Percentiles rank a stretch among this genome's conserved stretches.
These are phyloP conservation scores for Agrotis exclamationis DNA, from an alignment of 2,888 invertebrate species.

Conservation along the genomic window DNA sequence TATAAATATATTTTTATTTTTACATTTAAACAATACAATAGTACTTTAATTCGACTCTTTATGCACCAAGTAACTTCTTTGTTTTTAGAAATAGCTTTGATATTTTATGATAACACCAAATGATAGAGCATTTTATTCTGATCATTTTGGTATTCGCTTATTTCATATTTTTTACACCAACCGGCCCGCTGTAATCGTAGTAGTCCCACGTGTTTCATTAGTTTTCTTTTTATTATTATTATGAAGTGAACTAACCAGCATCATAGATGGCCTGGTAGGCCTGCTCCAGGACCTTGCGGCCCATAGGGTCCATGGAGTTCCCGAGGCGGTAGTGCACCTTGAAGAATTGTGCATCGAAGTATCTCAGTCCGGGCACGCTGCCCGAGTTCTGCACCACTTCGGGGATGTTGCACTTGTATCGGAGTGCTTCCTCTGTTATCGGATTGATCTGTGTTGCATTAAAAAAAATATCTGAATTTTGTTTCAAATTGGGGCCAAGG, in stretches of 20 bases:
- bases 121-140: no score
- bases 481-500: neutral
- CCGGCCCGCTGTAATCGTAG: no score
- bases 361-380: slow-evolving; percentile 90
- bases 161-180: no score
- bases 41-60: no score
- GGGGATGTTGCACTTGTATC: slow-evolving; percentile 77
- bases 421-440: slow-evolving; percentile 90
- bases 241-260: slow-evolving; percentile 84
- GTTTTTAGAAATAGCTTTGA: no score
- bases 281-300: slow-evolving; percentile 93
- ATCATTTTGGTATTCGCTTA: no score
- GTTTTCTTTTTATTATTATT: no score
- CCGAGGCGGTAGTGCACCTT: slow-evolving; percentile 93
- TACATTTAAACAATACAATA: no score
- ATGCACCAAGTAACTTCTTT: no score
- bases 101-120: no score
- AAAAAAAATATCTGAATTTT: neutral
- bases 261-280: slow-evolving; percentile 94
- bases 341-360: slow-evolving; percentile 94
- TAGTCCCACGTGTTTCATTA: no score
- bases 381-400: slow-evolving; percentile 92
- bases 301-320: slow-evolving; percentile 85
- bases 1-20: no score
- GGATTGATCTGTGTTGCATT: slow-evolving; percentile 86